Base-by-base conservation (phyloP, 2,113 vertebrate genomes). In the Platycercus adscitus region DNA sequence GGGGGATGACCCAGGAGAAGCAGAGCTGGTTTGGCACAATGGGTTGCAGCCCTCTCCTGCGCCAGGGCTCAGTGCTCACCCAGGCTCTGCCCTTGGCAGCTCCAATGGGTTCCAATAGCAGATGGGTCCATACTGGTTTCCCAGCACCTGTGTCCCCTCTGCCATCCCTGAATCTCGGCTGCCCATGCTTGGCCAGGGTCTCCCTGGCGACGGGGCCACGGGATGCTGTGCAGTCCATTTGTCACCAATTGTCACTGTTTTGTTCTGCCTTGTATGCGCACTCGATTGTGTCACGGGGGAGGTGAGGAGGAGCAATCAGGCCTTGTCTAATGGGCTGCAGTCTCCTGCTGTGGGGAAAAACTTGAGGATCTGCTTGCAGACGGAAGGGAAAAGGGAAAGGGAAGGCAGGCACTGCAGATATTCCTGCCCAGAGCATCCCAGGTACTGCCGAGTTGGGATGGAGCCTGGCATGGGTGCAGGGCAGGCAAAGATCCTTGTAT, bases 221-320 rank as follows among this genome's bases (percentile, higher is more conserved):
- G 93, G 97, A 96, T 98, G 98, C 97, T 93, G 96, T 95, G 98
- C 98, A 98, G 98, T 98, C 98, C 98, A 99, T 99, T 99, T 99
- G 99, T 99, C 99, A 99, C 98, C 98, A 98, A 98, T 99, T 99
- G 98, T 99, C 98, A 98, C 97, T 96, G 97, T 98, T 99, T 99
- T 98, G 98, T 98, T 98, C 97, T 61, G 96, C 98, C 97, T 96
- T 96, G 97, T 98, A 81, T 96, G 98, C 95, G 95, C 98, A 98
- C 98, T 98, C 96, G 96, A 81, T 98, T 98, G 98, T 98, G 98
- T 97, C 97, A 94, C 93, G 93, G 97, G 81, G 86, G 94, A 94
- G 96, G 95, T 81, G 94, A 93, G 97, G 93, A 89, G 91, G 76
- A 96, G 96, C 95, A 89, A 81, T 86, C 93, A 81, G 94, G 94